Conservation (phyloP, 2,797 vertebrate genomes). For the Anabacerthia variegaticeps region DNA sequence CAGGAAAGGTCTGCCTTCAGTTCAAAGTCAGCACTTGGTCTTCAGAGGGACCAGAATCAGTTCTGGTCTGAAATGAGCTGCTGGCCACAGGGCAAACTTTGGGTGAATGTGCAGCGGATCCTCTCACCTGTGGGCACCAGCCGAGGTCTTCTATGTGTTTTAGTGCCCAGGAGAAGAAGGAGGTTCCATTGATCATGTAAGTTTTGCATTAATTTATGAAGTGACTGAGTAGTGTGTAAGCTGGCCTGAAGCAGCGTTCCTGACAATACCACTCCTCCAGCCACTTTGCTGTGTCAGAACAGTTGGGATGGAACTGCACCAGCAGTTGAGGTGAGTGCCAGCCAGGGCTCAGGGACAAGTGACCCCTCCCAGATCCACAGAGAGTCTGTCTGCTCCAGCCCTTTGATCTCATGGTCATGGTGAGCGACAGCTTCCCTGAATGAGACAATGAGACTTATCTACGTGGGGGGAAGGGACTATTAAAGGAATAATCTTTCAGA, state of each 20-base stretch:
- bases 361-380: conserved; percentile 8
- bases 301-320: background rate
- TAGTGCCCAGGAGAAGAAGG: background rate
- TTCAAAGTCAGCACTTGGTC: background rate
- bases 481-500: conserved; percentile 55
- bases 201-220: background rate
- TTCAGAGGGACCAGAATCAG: background rate
- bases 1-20: background rate
- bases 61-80: background rate
- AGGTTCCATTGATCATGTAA: background rate
- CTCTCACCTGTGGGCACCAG: background rate
- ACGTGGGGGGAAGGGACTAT: conserved; percentile 1
- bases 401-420: conserved; percentile 50
- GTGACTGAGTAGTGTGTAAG: background rate
- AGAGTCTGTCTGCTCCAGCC: conserved; percentile 21
- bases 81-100: background rate
- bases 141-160: background rate
- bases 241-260: background rate
- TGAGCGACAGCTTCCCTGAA: conserved; percentile 42
- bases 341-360: background rate
- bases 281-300: background rate
- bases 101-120: background rate
- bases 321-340: background rate
- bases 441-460: conserved; percentile 9
- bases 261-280: background rate